Percentiles rank a stretch among this genome's conserved stretches.
phyloP scores from a whole-genome alignment of 2,113 vertebrate species.

The Eurypyga helias region DNA sequence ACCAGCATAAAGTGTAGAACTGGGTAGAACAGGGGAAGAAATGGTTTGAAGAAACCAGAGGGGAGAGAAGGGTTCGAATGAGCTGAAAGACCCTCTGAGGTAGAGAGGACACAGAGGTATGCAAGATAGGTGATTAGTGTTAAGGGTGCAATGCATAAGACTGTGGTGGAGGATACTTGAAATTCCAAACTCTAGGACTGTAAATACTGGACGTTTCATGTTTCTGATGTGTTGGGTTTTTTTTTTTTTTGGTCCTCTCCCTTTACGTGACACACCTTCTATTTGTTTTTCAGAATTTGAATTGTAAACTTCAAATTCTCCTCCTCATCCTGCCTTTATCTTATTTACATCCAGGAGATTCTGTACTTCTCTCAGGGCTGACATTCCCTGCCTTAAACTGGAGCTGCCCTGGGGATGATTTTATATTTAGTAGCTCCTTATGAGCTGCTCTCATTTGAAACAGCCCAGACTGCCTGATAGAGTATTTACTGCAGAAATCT shows the following conservation, averaged over 20 bases:
- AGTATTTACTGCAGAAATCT: constrained; percentile 6
- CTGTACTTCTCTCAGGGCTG: background rate
- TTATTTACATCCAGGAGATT: background rate
- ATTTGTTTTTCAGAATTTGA: background rate
- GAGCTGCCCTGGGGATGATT: constrained; percentile 40
- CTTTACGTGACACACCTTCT: background rate
- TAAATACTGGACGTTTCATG: background rate
- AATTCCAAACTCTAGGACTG: background rate
- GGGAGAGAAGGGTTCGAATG: background rate
- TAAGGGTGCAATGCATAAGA: background rate
- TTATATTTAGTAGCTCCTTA: constrained; percentile 62
- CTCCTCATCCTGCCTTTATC: background rate
- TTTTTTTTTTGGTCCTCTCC: background rate
- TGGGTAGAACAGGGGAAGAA: background rate
- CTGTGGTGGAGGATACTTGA: background rate
- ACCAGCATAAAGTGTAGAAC: background rate
- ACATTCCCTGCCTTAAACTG: constrained; percentile 41
- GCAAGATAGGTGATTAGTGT: too few relatives aligned
- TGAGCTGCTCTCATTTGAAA: constrained; percentile 32
- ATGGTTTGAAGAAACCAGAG: background rate
- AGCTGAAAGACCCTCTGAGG: background rate
- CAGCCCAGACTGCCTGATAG: background rate
- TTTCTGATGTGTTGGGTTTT: background rate
- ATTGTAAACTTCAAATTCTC: background rate
- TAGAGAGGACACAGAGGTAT: background rate